Base-by-base conservation (phyloP, 1,140 invertebrate genomes). In the Atta texana region DNA sequence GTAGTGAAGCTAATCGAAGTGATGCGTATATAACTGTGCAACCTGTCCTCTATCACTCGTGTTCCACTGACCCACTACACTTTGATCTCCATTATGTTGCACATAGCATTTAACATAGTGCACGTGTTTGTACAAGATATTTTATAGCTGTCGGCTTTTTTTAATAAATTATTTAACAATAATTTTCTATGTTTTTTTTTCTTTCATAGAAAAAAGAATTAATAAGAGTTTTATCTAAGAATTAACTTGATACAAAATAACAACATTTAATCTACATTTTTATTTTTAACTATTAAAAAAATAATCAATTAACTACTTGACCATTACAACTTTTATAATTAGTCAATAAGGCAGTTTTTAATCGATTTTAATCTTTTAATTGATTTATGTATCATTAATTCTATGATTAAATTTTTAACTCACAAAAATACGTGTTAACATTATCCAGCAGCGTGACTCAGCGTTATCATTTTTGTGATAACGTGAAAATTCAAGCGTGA, bases 1-100 rank as follows among this genome's bases (percentile, higher is more conserved):
- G 75, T 61, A 84, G 55, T 49, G 14, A 84, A 55, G 64, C 77
- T 61, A 75, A 84, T 84, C 55, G 39, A 74, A 81, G 64, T 55
- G 77, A 81, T 55, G 77, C 59, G 80, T 57, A 10, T 59, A 31
- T 82, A 82, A 74, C 80, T 49, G 53, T 59, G 69, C 80, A 84
- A 84, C 69, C 55, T 61, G 69, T 84, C 55, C 69, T 75, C 55
- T 84, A 84, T 84, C 80, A 84, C 55, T 75, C 4, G 59, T 44
- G 80, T 84, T 84, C 80, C 55, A 84, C 80, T 84, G 55, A 74
- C 80, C 80, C 2, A 84, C 69, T 84, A 69, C 80, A 84, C 69
- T 84, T n/a, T 57, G 69, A 55, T 69, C 80, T 84, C 39, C 57
- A 14, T 31, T 74, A 84, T n/a, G n/a, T 74, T 63, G 69, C n/a